These are phyloP conservation scores for Drosophila rubida DNA, from an alignment of 2,888 invertebrate species.

Conservation along the genomic window DNA sequence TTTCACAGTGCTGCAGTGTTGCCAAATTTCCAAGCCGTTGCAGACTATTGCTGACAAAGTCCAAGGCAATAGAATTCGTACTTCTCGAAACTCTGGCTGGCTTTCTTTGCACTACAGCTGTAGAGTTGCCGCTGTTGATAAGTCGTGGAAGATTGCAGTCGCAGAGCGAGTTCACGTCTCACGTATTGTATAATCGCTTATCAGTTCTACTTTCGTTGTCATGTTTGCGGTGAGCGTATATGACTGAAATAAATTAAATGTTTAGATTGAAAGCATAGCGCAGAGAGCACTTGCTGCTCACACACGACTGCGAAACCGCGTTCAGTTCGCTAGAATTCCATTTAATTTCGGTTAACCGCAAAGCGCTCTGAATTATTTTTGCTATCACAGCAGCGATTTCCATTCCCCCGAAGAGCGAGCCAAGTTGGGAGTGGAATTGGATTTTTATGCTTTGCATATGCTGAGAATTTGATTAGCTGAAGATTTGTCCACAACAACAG, in stretches of 20 bases:
- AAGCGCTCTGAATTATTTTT: conserved; percentile 13
- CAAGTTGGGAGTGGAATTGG: too few relatives aligned
- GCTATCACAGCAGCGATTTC: background rate
- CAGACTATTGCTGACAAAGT: conserved; percentile 19
- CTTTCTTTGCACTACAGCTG: background rate
- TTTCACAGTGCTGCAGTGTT: background rate
- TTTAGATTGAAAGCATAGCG: conserved; percentile 24
- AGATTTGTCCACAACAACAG: too few relatives aligned
- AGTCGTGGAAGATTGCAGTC: conserved; percentile 48
- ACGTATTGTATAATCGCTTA: conserved; percentile 53
- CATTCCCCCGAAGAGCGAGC: conserved; percentile 3
- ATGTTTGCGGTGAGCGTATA: conserved; percentile 24
- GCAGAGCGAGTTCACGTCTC: conserved; percentile 5
- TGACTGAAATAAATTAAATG: conserved; percentile 20
- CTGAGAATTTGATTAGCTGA: too few relatives aligned
- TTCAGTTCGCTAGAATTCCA: conserved; percentile 24
- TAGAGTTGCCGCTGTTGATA: conserved; percentile 42
- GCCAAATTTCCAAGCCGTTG: background rate
- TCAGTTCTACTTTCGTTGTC: conserved; percentile 25
- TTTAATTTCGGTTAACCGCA: conserved; percentile 46
- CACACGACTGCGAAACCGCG: conserved; percentile 11
- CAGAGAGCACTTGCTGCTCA: background rate
- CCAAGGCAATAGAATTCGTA: conserved; percentile 26
- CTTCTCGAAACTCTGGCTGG: background rate
- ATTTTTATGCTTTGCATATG: too few relatives aligned